These are phyloP conservation scores for Bagarius yarrelli DNA, from an alignment of 2,113 vertebrate species.

Conservation along the genomic window DNA sequence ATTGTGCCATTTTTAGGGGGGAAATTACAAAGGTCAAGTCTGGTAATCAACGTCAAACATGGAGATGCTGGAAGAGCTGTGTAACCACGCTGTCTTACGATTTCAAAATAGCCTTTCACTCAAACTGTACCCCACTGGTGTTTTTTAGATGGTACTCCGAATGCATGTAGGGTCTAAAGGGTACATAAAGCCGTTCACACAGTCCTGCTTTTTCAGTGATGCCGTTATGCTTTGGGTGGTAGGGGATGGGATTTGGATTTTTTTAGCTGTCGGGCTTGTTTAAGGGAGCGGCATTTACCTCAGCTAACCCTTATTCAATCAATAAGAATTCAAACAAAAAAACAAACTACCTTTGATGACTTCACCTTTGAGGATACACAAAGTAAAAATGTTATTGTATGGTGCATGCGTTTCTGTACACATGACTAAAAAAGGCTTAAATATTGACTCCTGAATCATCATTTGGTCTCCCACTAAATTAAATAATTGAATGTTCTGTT, in stretches of 20 bases:
- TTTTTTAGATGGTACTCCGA: neutral
- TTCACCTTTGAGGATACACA: too few relatives aligned
- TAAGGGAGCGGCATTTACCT: neutral
- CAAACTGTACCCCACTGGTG: neutral
- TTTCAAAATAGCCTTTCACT: neutral
- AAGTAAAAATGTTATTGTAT: too few relatives aligned
- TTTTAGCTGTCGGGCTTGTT: too few relatives aligned
- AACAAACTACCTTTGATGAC: too few relatives aligned
- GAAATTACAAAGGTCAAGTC: neutral
- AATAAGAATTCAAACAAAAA: too few relatives aligned
- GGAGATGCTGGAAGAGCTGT: neutral
- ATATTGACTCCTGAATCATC: too few relatives aligned
- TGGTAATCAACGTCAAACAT: neutral
- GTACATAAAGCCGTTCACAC: neutral
- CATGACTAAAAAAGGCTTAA: too few relatives aligned
- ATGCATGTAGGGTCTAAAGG: neutral
- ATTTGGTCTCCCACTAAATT: too few relatives aligned
- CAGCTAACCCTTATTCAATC: neutral
- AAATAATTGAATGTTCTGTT: too few relatives aligned
- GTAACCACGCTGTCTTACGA: neutral
- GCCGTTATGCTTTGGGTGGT: neutral
- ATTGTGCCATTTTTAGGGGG: neutral
- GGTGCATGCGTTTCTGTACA: too few relatives aligned
- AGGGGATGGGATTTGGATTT: too few relatives aligned
- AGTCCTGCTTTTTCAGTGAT: neutral